Percentiles rank a stretch among this genome's conserved stretches.
Evolutionary conservation across 2,797 vertebrate species (phyloP).

Genomic region (Clarias laeviceps): DNA sequence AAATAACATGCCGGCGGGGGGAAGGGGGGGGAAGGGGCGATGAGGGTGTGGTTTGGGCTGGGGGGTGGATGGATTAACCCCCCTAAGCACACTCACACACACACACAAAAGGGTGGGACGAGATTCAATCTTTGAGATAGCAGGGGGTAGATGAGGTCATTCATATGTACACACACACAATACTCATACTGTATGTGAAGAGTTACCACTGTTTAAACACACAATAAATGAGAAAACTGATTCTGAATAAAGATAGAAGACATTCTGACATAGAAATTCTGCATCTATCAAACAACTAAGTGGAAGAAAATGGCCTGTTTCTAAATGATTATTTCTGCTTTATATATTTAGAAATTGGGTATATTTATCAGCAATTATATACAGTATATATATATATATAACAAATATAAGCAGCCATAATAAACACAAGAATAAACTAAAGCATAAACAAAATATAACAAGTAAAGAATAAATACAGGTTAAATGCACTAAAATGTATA

Average conservation of each 20-base stretch:
- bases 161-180: conserved; percentile 7
- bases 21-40: conserved; percentile 3
- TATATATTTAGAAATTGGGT: too few relatives aligned
- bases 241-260: background rate
- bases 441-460: too few relatives aligned
- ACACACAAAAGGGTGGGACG: conserved; percentile 3
- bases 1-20: conserved; percentile 48
- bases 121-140: background rate
- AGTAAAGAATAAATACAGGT: too few relatives aligned
- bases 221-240: background rate
- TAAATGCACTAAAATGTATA: too few relatives aligned
- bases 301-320: background rate
- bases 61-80: conserved; percentile 39
- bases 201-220: conserved; percentile 1
- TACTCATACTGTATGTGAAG: background rate
- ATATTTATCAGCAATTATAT: too few relatives aligned
- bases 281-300: background rate
- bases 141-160: conserved; percentile 21
- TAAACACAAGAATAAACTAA: too few relatives aligned
- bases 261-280: background rate
- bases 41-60: background rate
- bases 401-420: too few relatives aligned
- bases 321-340: too few relatives aligned
- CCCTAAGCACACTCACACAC: conserved; percentile 14
- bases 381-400: too few relatives aligned